Percentiles rank a stretch among this genome's conserved stretches.
Evolutionary conservation across 2,888 invertebrate genomes (phyloP).

Genomic region (Folsomia manolachei): DNA sequence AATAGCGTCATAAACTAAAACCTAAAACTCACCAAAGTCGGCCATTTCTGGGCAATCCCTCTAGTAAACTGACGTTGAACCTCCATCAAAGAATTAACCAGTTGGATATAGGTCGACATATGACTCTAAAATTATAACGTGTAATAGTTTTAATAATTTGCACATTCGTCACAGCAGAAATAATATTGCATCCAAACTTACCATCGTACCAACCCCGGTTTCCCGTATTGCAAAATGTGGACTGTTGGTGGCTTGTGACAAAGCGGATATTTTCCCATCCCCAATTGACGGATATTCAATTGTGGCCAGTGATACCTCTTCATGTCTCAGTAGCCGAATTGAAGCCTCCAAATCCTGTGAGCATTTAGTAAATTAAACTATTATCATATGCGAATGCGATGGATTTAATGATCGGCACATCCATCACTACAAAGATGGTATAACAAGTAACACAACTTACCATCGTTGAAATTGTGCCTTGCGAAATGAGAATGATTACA

Average conservation of each 20-base stretch:
- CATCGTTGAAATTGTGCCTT: slow-evolving; percentile 58
- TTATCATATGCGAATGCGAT: too few relatives aligned
- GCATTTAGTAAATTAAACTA: too few relatives aligned
- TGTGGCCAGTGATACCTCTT: slow-evolving; percentile 58
- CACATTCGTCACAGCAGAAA: too few relatives aligned
- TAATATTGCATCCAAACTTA: too few relatives aligned
- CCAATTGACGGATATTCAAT: slow-evolving; percentile 52
- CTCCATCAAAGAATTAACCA: slow-evolving; percentile 46
- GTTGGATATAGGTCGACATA: slow-evolving; percentile 45
- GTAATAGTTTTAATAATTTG: too few relatives aligned
- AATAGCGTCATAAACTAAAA: not conserved
- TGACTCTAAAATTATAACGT: not conserved
- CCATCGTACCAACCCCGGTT: slow-evolving; percentile 49
- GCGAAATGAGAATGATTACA: slow-evolving; percentile 60
- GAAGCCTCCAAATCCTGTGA: slow-evolving; percentile 55
- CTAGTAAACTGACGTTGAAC: slow-evolving; percentile 46
- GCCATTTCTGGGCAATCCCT: slow-evolving; percentile 40
- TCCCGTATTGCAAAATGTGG: slow-evolving; percentile 49
- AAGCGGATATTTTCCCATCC: slow-evolving; percentile 45
- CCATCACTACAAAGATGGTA: too few relatives aligned
- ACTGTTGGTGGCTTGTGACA: slow-evolving; percentile 44
- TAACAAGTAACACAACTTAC: too few relatives aligned
- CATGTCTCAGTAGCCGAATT: slow-evolving; percentile 55
- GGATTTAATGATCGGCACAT: too few relatives aligned
- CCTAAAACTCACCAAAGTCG: slow-evolving; percentile 41